Base-by-base conservation (phyloP, 2,888 invertebrate genomes). In the Fissipunctia ypsillon region DNA sequence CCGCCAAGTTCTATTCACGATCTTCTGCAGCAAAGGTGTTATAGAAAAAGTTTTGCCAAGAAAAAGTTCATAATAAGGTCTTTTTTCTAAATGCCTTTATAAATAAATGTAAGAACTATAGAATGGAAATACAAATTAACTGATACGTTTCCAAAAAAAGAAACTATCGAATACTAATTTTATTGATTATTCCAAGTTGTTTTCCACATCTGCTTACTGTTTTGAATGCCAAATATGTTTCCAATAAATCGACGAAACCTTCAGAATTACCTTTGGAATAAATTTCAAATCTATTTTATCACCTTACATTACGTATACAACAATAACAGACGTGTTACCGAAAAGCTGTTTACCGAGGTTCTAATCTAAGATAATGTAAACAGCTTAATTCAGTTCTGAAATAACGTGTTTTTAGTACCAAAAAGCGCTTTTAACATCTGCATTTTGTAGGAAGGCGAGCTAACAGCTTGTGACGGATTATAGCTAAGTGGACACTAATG, bases 401-500 rank as follows among this genome's bases (percentile, higher is more conserved):
- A 80, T 66, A 56, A 31, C 43, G 31, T 45, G 35, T 65, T 80
- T 73, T 77, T 80, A 59, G 52, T 80, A 73, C 35, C 35, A 75
- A 66, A 64, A 81, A 60, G 28, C 59, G 66, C 63, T 82, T 77
- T 59, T 60, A 61, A 56, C 41, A 52, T 56, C 69, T 77, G 45
- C 31, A 74, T 81, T 66, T 76, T 56, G 73, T 68, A 56, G 41
- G 38, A 73, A 28, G 69, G 68, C 70, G 75, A 78, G 83, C 79
- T 85, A 89, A 88, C 88, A 84, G 82, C 73, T 88, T 86, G 84
- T 89, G 88, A 90, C 86, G 84, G 79, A 88, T 88, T 83, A 86
- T 76, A 80, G 82, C 81, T 85, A 86, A 89, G 84, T 83, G 72
- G 73, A 84, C 70, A 78, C 76, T 86, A 87, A 88, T 88, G 86